A percentile compares a stretch with the other conserved stretches of the same genome.
These are phyloP conservation scores for Enteromius viviparus DNA, from an alignment of 2,797 vertebrate genomes.

Conservation along the genomic window DNA sequence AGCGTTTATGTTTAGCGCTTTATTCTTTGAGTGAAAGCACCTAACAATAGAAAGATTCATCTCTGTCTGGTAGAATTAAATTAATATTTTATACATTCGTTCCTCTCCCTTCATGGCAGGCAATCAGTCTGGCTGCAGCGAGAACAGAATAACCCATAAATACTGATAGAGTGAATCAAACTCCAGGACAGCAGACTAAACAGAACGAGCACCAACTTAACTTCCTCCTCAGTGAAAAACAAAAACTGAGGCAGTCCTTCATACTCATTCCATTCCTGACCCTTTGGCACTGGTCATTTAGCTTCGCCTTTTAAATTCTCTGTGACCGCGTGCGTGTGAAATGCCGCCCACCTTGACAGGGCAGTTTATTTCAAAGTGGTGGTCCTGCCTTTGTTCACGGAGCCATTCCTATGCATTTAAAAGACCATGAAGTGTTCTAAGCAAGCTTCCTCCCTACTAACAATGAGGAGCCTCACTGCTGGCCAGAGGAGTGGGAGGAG, in stretches of 20 bases:
- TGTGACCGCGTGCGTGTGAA: slow-evolving; percentile 49
- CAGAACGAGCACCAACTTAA: not conserved
- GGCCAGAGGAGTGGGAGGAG: slow-evolving; percentile 54
- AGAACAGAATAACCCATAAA: not conserved
- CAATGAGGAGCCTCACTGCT: slow-evolving; percentile 53
- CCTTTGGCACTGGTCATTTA: slow-evolving; percentile 34
- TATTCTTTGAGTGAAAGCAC: not conserved
- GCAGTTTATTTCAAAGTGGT: slow-evolving; percentile 65
- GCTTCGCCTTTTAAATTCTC: slow-evolving; percentile 38
- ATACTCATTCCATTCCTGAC: slow-evolving; percentile 41
- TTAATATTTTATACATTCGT: slow-evolving; percentile 7
- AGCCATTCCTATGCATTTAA: slow-evolving; percentile 60
- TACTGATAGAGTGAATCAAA: slow-evolving; percentile 2
- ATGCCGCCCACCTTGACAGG: slow-evolving; percentile 60
- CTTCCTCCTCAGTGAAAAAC: slow-evolving; percentile 27
- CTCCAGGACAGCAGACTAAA: slow-evolving; percentile 6
- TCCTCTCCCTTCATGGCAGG: not conserved
- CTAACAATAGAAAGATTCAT: slow-evolving; percentile 3
- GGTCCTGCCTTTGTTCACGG: slow-evolving; percentile 58
- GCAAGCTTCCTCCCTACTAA: slow-evolving; percentile 45
- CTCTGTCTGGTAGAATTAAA: not conserved
- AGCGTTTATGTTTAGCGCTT: not conserved
- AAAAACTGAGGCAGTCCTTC: not conserved
- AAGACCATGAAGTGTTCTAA: slow-evolving; percentile 57
- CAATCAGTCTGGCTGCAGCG: not conserved